Conservation (phyloP, 2,797 vertebrate species). For the Denticeps clupeoides region DNA sequence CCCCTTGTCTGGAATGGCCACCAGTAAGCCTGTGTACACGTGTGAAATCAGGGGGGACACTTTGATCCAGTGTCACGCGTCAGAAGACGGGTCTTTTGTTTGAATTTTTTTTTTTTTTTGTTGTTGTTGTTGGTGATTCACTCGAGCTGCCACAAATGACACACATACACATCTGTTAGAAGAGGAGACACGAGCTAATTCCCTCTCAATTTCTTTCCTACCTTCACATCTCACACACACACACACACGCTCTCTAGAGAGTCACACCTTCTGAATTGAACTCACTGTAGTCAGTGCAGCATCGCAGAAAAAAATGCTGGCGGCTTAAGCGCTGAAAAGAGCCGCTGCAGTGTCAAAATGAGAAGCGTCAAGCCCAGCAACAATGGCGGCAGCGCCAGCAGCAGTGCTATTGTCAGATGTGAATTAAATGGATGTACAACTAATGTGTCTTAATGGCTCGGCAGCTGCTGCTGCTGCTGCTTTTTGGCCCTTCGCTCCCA, state of each 20-base stretch:
- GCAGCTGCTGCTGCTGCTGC: too few species aligned
- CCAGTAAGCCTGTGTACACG: conserved; percentile 34
- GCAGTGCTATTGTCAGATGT: too few species aligned
- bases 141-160: neutral
- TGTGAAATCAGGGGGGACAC: neutral
- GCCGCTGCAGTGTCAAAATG: too few species aligned
- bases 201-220: neutral
- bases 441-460: too few species aligned
- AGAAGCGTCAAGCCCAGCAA: too few species aligned
- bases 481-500: neutral
- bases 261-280: too few species aligned
- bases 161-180: neutral
- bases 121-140: conserved; percentile 1
- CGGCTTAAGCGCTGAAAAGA: too few species aligned
- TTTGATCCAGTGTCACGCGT: conserved; percentile 10
- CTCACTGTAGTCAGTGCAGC: too few species aligned
- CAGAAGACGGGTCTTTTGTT: neutral
- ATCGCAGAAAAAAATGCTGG: too few species aligned
- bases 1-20: conserved; percentile 34
- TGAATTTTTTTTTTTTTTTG: neutral
- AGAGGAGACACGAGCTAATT: neutral
- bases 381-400: too few species aligned
- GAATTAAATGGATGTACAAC: too few species aligned
- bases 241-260: too few species aligned
- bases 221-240: neutral